These are phyloP conservation scores for Eristalis tenax DNA, from an alignment of 2,888 invertebrate species.

Conservation along the genomic window DNA sequence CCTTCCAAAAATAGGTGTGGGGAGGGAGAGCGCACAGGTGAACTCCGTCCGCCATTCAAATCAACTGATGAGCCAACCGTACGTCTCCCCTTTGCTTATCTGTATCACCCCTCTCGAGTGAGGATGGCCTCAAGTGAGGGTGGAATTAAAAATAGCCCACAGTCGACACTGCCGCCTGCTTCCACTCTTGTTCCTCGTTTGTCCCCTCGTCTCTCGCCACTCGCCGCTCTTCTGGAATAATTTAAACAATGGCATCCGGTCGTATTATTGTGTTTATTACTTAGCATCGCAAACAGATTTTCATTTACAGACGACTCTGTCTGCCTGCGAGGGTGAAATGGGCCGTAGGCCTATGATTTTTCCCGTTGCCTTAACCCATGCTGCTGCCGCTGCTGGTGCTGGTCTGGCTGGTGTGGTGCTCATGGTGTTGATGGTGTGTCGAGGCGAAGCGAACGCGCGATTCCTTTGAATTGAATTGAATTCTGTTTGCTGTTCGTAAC, in stretches of 20 bases:
- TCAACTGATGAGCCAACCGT: neutral
- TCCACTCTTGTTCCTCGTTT: neutral
- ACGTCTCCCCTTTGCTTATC: slow-evolving; percentile 8
- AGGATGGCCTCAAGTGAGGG: neutral
- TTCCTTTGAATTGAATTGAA: slow-evolving; percentile 47
- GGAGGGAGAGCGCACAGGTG: neutral
- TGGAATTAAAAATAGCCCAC: slow-evolving; percentile 66
- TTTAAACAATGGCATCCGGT: slow-evolving; percentile 71
- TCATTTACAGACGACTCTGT: slow-evolving; percentile 26
- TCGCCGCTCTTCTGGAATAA: slow-evolving; percentile 38
- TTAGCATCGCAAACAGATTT: slow-evolving; percentile 68
- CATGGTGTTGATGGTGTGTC: neutral
- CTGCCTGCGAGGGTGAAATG: slow-evolving; percentile 39
- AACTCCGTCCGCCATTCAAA: neutral
- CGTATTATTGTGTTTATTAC: slow-evolving; percentile 70
- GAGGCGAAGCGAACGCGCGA: neutral
- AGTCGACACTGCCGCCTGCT: slow-evolving; percentile 17
- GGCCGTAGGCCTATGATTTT: slow-evolving; percentile 30
- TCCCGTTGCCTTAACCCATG: neutral
- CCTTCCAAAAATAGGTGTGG: slow-evolving; percentile 20
- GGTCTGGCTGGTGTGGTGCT: neutral
- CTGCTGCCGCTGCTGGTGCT: neutral
- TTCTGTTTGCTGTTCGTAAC: slow-evolving; percentile 54
- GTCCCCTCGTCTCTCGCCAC: slow-evolving; percentile 23
- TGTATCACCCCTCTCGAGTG: neutral